Base-by-base conservation (phyloP, 2,797 vertebrate species). In the Etheostoma nigrum region DNA sequence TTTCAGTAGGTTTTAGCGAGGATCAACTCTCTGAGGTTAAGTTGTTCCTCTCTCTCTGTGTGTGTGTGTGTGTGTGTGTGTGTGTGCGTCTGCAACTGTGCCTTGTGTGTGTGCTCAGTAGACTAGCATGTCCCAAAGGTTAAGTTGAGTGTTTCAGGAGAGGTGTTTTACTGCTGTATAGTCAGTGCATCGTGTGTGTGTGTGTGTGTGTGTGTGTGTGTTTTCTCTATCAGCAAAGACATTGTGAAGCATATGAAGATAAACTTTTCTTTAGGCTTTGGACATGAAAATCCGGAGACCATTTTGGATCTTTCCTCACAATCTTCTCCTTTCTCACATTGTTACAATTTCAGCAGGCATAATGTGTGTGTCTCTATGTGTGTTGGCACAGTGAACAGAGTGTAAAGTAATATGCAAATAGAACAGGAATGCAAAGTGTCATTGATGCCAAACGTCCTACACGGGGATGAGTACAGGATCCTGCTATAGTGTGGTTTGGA, bases 21-120 rank as follows among this genome's bases (percentile, higher is more conserved):
- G 88, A 92, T 92, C 81, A 89, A 91, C 82, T 91, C 89, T 91
- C 87, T 78, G 83, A 91, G 91, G 91, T 92, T 92, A 89, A 92
- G 82, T 87, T 86, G 84, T 88, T 92, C 83, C 78, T 72, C 57
- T 64, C 63, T 52, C 0, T 77, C 45, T 44, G 1, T 75, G 70
- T 47, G 48, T 55, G 61, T 53, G 53, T 62, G 55, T 16, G 42
- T 42, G 63, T 40, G 40, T 58, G 62, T 61, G 51, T 60, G 52
- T 67, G 51, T 67, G 1, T 69, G 49, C 66, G 44, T 61, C 69
- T 54, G 21, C 51, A 45, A 36, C 51, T 68, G 54, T 59, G 27
- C 4, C 27, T 64, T 53, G 54, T 72, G 68, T 59, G 60, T 53
- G 54, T 10, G 47, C 66, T 69, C 36, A 76, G 67, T 58, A 75